Evolutionary conservation across 1,140 invertebrate species (phyloP).

Genomic region (Homarus americanus): DNA sequence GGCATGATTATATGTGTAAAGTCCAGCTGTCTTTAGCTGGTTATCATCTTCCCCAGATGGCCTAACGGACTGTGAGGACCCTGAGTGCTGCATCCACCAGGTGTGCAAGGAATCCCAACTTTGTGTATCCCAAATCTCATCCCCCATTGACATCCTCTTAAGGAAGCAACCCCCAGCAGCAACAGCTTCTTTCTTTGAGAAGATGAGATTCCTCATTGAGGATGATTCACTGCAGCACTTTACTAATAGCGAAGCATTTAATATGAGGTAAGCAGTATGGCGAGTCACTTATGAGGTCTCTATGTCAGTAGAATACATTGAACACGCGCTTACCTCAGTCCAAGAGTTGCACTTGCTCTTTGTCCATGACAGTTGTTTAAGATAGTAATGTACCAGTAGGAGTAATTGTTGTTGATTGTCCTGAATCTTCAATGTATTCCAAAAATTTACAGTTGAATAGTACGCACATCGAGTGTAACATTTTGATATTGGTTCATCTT

Average conservation of each 20-base stretch:
- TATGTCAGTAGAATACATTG: conserved; percentile 53
- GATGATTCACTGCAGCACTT: conserved; percentile 98
- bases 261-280: conserved; percentile 90
- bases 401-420: conserved; percentile 58
- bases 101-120: conserved; percentile 91
- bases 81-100: conserved; percentile 93
- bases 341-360: conserved; percentile 54
- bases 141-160: conserved; percentile 95
- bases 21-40: background rate
- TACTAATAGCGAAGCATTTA: conserved; percentile 94
- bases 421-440: conserved; percentile 41
- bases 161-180: conserved; percentile 96
- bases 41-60: conserved; percentile 86
- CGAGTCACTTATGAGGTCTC: conserved; percentile 6
- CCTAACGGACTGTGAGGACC: conserved; percentile 97
- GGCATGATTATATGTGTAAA: too few relatives aligned
- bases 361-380: conserved; percentile 62
- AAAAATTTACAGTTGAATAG: conserved; percentile 40
- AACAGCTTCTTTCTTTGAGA: conserved; percentile 97
- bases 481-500: conserved; percentile 42
- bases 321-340: conserved; percentile 55
- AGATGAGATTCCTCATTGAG: conserved; percentile 98
- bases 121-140: conserved; percentile 91
- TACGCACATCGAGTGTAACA: conserved; percentile 27
- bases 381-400: conserved; percentile 58